Percentiles rank a stretch among this genome's conserved stretches.
These are phyloP conservation scores for Vicugna pacos DNA, from an alignment of 2,113 vertebrate species.

Conservation along the genomic window DNA sequence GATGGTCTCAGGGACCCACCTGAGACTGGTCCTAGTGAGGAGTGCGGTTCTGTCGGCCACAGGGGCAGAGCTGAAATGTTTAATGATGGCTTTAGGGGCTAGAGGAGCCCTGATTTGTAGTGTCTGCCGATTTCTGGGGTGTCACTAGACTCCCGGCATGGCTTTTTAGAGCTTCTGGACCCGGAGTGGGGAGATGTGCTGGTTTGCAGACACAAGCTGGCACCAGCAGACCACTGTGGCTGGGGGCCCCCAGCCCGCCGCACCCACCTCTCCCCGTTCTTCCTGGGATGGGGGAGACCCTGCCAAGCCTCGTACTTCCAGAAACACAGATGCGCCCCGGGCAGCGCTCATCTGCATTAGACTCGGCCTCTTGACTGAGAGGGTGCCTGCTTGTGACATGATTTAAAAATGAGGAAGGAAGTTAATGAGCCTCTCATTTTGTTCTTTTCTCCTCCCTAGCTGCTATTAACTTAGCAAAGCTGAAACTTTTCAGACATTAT, in stretches of 20 bases:
- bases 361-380: neutral
- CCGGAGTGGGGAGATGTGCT: fast-evolving
- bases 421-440: slow-evolving; percentile 56
- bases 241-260: neutral
- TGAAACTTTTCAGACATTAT: slow-evolving; percentile 95
- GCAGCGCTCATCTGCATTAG: fast-evolving
- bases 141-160: fast-evolving
- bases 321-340: neutral
- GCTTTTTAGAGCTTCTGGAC: neutral
- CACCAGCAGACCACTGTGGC: neutral
- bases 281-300: neutral
- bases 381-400: fast-evolving
- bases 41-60: neutral
- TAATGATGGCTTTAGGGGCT: fast-evolving
- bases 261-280: neutral
- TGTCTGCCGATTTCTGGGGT: neutral
- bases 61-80: neutral
- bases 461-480: slow-evolving; percentile 93
- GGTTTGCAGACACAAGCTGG: neutral
- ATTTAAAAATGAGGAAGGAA: neutral
- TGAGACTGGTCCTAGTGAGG: neutral
- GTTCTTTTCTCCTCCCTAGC: slow-evolving; percentile 85
- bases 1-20: neutral
- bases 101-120: fast-evolving
- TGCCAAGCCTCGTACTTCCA: neutral